Base-by-base conservation (phyloP, 2,888 invertebrate species). In the Graphium colonna region DNA sequence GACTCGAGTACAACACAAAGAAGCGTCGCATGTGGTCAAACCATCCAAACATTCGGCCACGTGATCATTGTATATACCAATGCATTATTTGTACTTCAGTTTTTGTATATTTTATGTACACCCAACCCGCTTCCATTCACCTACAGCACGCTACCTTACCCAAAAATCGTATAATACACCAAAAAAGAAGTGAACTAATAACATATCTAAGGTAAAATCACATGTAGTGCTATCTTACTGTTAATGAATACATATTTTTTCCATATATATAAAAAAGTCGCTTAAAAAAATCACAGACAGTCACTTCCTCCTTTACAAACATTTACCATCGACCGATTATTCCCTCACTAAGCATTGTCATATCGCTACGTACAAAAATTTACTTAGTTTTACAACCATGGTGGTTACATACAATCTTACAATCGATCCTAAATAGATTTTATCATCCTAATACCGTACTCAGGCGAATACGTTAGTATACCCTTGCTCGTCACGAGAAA, bases 221-320 rank as follows among this genome's bases (percentile, higher is more conserved):
- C 90, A 89, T 83, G 82, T 88, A 87, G 88, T 90, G 89, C 89
- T 90, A 90, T 86, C 90, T 90, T 90, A 90, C 78, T 84, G 87
- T 88, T 89, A 86, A 82, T 84, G 86, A 83, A 84, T 86, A 83
- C 69, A 61, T 64, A 81, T 81, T 79, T 78, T 80, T 85, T 82
- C 75, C 82, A 79, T 84, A 82, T 85, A 85, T 88, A 86, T 87
- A 87, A 90, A 90, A 90, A 90, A 88, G 90, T 90, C 88, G 90
- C 90, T 88, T 90, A 90, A 90, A 90, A 89, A 89, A 90, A 90
- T 90, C 90, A 90, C 90, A 90, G 90, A 90, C 90, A 89, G 90
- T 89, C 88, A 88, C 87, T 85, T 54, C 85, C 79, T 77, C 80
- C 81, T 83, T 86, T 88, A 90, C 87, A 89, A 82, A 90, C 90